Conservation (phyloP, 2,113 vertebrate species). For the Ammospiza caudacuta region DNA sequence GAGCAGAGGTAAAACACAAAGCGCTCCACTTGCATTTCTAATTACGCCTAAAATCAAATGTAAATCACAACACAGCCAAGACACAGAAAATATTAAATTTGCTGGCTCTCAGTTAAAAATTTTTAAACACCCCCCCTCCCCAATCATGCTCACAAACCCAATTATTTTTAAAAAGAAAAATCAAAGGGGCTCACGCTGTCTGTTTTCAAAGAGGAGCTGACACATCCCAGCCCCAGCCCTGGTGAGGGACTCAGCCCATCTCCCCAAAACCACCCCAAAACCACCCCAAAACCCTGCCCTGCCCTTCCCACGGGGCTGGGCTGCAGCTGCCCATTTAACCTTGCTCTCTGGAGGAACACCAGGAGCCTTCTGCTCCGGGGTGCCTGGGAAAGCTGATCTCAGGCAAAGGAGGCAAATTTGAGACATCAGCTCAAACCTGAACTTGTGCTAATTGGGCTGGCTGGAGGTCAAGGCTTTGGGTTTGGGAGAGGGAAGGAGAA, state of each 20-base stretch:
- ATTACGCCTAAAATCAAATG: slow-evolving; percentile 78
- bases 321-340: background rate
- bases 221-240: background rate
- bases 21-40: slow-evolving; percentile 78
- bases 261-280: background rate
- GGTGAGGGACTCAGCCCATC: background rate
- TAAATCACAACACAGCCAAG: slow-evolving; percentile 70
- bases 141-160: background rate
- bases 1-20: slow-evolving; percentile 78
- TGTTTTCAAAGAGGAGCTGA: background rate
- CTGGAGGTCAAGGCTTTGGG: background rate
- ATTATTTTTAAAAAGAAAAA: background rate
- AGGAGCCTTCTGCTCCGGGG: background rate
- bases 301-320: background rate
- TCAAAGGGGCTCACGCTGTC: background rate
- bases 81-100: slow-evolving; percentile 64
- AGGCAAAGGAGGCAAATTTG: background rate
- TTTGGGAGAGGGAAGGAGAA: background rate
- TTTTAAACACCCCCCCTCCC: background rate
- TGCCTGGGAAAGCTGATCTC: slow-evolving; percentile 1
- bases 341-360: background rate
- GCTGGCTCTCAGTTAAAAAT: slow-evolving; percentile 16
- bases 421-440: background rate
- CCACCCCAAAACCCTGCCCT: background rate
- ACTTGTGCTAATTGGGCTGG: background rate